These are phyloP conservation scores for Nomada goodeniana DNA, from an alignment of 2,888 invertebrate genomes.

Conservation along the genomic window DNA sequence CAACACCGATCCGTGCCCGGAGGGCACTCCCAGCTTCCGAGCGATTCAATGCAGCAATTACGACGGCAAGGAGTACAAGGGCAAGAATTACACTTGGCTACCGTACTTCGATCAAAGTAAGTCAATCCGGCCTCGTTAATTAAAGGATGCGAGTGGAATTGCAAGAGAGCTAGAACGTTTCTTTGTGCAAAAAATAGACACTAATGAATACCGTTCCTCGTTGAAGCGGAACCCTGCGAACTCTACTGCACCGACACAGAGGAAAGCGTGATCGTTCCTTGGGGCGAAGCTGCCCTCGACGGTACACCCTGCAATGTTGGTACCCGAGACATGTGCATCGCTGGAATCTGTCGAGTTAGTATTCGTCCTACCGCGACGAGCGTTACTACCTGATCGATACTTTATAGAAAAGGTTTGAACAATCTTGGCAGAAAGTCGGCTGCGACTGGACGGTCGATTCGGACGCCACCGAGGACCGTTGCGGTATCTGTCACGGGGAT, in stretches of 20 bases:
- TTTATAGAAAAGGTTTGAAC: too few relatives aligned
- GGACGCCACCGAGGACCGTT: slow-evolving; percentile 88
- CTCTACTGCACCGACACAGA: slow-evolving; percentile 87
- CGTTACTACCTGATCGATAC: background rate
- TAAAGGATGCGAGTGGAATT: too few relatives aligned
- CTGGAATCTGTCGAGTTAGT: slow-evolving; percentile 87
- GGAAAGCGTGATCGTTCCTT: slow-evolving; percentile 86
- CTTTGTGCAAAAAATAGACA: background rate
- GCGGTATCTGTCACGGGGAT: slow-evolving; percentile 89
- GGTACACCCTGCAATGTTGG: slow-evolving; percentile 88
- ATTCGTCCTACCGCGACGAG: background rate
- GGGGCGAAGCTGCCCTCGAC: slow-evolving; percentile 87
- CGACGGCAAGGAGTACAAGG: slow-evolving; percentile 87
- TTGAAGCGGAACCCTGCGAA: slow-evolving; percentile 86
- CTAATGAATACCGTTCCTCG: slow-evolving; percentile 20
- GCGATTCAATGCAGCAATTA: slow-evolving; percentile 85
- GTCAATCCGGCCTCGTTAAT: slow-evolving; percentile 36
- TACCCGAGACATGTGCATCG: slow-evolving; percentile 88
- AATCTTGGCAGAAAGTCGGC: slow-evolving; percentile 86
- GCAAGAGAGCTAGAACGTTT: too few relatives aligned
- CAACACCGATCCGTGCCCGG: slow-evolving; percentile 88
- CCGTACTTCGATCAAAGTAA: slow-evolving; percentile 91
- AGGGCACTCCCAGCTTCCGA: slow-evolving; percentile 83
- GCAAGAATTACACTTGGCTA: slow-evolving; percentile 89
- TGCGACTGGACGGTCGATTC: slow-evolving; percentile 89